These are phyloP conservation scores for Lordiphosa andalusiaca DNA, from an alignment of 2,888 invertebrate species.

Conservation along the genomic window DNA sequence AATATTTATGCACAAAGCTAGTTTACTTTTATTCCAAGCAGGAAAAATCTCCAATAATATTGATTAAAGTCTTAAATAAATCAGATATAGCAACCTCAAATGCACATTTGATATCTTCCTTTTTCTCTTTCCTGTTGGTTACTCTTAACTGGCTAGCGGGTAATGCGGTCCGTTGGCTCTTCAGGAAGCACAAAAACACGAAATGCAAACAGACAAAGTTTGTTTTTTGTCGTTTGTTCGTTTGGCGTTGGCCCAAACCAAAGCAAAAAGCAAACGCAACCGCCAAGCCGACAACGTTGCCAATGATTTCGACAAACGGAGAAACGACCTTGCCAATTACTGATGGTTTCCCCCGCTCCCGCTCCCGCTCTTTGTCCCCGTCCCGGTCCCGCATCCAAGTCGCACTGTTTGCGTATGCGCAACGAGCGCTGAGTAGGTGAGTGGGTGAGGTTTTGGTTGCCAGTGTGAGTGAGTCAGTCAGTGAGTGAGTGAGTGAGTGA, in stretches of 20 bases:
- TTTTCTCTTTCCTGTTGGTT: not conserved
- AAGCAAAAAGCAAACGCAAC: conserved; percentile 30
- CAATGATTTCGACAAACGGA: conserved; percentile 76
- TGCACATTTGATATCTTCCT: not conserved
- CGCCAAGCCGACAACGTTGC: conserved; percentile 45
- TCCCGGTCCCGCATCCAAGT: conserved; percentile 17
- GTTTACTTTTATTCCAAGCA: too few relatives aligned
- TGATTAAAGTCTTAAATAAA: too few relatives aligned
- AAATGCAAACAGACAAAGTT: conserved; percentile 59
- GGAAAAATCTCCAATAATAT: too few relatives aligned
- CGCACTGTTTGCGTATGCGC: conserved; percentile 55
- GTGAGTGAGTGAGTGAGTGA: conserved; percentile 6
- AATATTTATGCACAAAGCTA: too few relatives aligned
- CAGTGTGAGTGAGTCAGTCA: conserved; percentile 4
- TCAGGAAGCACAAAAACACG: conserved; percentile 27
- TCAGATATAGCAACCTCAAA: too few relatives aligned
- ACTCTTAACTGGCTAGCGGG: conserved; percentile 17
- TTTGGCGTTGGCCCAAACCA: conserved; percentile 42
- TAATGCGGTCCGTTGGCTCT: conserved; percentile 16
- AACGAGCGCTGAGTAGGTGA: conserved; percentile 45
- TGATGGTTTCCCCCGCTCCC: conserved; percentile 39
- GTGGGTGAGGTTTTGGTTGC: conserved; percentile 16
- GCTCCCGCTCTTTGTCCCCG: conserved; percentile 5
- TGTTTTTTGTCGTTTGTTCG: conserved; percentile 56
- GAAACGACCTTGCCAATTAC: conserved; percentile 79